phyloP scores from a whole-genome alignment of 53 echinoderm and acorn worm genomes.

The Zoroaster sp. region DNA sequence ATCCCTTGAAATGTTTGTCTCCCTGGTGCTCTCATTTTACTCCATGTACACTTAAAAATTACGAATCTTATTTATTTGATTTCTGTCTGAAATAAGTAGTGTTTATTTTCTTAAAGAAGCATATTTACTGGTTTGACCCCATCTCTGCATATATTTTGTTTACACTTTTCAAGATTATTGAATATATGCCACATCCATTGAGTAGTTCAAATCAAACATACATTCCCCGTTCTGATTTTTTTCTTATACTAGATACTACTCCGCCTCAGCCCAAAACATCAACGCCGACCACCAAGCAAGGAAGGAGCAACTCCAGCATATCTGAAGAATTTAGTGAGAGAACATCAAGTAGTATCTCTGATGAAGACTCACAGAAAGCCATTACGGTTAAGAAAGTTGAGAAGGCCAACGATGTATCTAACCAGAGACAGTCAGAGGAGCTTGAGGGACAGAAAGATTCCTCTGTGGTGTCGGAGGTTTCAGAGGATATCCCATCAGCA shows the following conservation, averaged over 20 bases:
- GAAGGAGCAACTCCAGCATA: background rate
- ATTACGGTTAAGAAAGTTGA: background rate
- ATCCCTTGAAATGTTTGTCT: too few relatives aligned
- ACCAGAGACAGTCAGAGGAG: background rate
- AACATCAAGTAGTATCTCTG: background rate
- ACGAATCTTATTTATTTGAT: too few relatives aligned
- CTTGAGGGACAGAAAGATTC: background rate
- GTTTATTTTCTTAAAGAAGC: too few relatives aligned
- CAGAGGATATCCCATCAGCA: constrained; percentile 15
- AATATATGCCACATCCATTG: background rate
- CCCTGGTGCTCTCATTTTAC: too few relatives aligned
- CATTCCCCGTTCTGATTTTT: background rate
- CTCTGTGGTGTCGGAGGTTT: constrained; percentile 20
- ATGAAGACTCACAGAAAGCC: constrained; percentile 31
- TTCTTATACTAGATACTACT: background rate
- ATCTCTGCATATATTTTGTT: background rate
- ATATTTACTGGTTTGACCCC: too few relatives aligned
- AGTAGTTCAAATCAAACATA: too few relatives aligned
- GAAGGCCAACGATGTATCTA: background rate
- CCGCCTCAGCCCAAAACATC: constrained; percentile 7
- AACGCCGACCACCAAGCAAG: constrained; percentile 5
- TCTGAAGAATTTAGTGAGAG: background rate
- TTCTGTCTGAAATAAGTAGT: too few relatives aligned
- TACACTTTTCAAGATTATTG: background rate
- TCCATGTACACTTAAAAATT: too few relatives aligned